A percentile compares a stretch with the other conserved stretches of the same genome.
These are phyloP conservation scores for Harlomillsia oculata DNA, from an alignment of 1,140 invertebrate genomes.

Conservation along the genomic window DNA sequence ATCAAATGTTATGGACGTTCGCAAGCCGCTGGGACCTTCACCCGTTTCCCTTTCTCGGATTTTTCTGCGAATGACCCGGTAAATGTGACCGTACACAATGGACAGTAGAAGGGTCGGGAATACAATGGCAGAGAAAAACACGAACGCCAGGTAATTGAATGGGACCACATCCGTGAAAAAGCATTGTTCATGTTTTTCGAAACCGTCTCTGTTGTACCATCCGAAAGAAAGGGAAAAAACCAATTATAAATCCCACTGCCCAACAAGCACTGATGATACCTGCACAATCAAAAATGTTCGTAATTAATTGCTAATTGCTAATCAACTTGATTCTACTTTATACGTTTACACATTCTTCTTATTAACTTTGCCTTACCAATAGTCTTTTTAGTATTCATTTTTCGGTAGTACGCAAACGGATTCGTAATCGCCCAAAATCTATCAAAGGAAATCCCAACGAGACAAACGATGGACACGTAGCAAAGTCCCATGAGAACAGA, in stretches of 20 bases:
- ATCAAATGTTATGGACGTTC: not conserved
- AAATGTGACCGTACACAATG: slow-evolving; percentile 79
- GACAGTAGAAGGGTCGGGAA: slow-evolving; percentile 68
- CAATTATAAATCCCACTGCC: slow-evolving; percentile 64
- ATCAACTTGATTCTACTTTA: no score
- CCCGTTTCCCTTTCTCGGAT: slow-evolving; percentile 41
- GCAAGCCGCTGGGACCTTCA: not conserved
- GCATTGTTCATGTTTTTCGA: slow-evolving; percentile 46
- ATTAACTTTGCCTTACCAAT: slow-evolving; percentile 57
- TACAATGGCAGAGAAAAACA: slow-evolving; percentile 77
- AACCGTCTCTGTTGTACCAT: slow-evolving; percentile 54
- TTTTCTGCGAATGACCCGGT: slow-evolving; percentile 76
- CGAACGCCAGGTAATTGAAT: slow-evolving; percentile 73
- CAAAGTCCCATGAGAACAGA: slow-evolving; percentile 74
- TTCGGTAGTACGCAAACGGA: slow-evolving; percentile 76
- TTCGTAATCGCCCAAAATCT: slow-evolving; percentile 84
- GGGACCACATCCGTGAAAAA: slow-evolving; percentile 77
- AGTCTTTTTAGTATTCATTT: slow-evolving; percentile 68
- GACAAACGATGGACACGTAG: slow-evolving; percentile 78
- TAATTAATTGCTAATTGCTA: no score
- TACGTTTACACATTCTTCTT: no score
- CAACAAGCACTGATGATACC: slow-evolving; percentile 78
- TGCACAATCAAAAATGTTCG: slow-evolving; percentile 44
- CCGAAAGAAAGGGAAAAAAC: slow-evolving; percentile 72
- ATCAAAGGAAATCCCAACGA: slow-evolving; percentile 79